Percentiles rank a stretch among this genome's conserved stretches.
phyloP scores from a whole-genome alignment of 2,888 invertebrate species.

The Deroplatys truncata region DNA sequence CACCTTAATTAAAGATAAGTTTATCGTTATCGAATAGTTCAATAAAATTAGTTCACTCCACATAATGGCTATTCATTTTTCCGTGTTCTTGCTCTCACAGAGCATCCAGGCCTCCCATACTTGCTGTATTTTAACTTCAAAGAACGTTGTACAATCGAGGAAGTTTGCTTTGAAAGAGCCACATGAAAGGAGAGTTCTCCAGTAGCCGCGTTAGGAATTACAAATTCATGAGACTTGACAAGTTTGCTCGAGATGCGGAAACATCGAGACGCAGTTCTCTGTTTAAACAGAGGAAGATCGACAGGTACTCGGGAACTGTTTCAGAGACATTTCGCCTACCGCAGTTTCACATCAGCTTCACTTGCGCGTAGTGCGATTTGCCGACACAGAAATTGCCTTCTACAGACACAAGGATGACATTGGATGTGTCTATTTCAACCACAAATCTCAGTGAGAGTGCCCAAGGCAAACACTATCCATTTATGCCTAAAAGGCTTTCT shows the following conservation, averaged over 20 bases:
- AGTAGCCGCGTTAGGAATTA: background rate
- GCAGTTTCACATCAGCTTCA: background rate
- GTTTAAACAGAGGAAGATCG: background rate
- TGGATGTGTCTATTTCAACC: background rate
- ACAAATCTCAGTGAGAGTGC: background rate
- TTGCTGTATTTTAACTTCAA: background rate
- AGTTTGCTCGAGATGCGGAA: background rate
- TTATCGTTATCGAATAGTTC: no score
- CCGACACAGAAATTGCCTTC: background rate
- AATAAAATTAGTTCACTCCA: no score
- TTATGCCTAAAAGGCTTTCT: background rate
- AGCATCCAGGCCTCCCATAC: background rate
- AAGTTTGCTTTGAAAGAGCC: background rate
- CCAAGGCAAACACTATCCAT: background rate
- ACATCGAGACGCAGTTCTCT: background rate
- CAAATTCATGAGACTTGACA: slow-evolving; percentile 6
- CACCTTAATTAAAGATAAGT: no score
- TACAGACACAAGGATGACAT: background rate
- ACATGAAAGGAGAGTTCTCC: background rate
- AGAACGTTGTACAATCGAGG: background rate
- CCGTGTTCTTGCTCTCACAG: background rate
- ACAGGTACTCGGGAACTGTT: background rate
- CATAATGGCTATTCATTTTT: background rate
- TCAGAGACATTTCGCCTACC: background rate
- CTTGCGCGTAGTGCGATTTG: background rate